A percentile compares a stretch with the other conserved stretches of the same genome.
These are phyloP conservation scores for Ageneiosus marmoratus DNA, from an alignment of 2,113 vertebrate genomes.

Conservation along the genomic window DNA sequence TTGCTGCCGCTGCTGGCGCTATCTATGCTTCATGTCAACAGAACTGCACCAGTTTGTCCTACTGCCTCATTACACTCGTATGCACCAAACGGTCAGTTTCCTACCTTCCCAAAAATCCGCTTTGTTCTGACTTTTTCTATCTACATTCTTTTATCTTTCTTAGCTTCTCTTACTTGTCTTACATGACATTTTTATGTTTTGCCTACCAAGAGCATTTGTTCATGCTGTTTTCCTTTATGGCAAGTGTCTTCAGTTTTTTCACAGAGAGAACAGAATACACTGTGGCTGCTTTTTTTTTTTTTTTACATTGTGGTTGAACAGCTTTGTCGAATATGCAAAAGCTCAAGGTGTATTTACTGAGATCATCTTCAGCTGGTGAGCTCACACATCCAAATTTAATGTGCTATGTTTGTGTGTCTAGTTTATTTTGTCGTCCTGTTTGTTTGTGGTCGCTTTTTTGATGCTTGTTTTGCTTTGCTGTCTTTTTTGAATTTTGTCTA, in stretches of 20 bases:
- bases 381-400: not conserved
- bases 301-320: not conserved
- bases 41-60: constrained; percentile 50
- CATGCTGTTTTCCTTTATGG: not conserved
- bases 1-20: constrained; percentile 62
- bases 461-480: constrained; percentile 28
- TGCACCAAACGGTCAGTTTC: constrained; percentile 9
- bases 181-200: not conserved
- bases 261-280: not conserved
- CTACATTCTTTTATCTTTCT: constrained; percentile 10
- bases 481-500: not conserved
- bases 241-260: not conserved
- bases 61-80: constrained; percentile 39
- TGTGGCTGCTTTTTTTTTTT: constrained; percentile 8
- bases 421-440: not conserved
- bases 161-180: constrained; percentile 20
- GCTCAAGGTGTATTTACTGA: not conserved
- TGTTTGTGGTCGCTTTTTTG: not conserved
- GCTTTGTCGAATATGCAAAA: constrained; percentile 2
- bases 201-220: not conserved
- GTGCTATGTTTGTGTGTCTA: not conserved
- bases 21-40: constrained; percentile 55
- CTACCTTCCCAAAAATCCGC: not conserved
- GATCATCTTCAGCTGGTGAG: not conserved
- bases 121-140: constrained; percentile 22